Conservation (phyloP, 64 coral and sea anemone genomes). For the Dendrophyllia cribrosa region DNA sequence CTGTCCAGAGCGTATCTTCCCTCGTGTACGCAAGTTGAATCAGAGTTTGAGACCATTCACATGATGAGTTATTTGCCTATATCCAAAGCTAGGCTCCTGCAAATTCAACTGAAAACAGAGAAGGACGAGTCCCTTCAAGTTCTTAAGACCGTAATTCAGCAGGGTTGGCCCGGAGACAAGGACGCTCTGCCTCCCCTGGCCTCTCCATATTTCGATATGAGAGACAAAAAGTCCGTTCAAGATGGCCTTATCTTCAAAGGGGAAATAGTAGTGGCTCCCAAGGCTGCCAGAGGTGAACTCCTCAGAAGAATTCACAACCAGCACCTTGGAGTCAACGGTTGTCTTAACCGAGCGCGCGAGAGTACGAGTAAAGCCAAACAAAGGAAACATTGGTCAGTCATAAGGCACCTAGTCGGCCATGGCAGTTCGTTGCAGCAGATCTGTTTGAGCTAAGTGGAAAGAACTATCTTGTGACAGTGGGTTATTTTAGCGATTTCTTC, state of each 20-base stretch:
- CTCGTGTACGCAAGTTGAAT: not conserved
- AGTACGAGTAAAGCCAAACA: not conserved
- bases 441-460: not conserved
- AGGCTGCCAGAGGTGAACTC: not conserved
- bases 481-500: not conserved
- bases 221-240: not conserved
- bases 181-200: not conserved
- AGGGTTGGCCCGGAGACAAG: not conserved
- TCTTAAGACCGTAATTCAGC: not conserved
- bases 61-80: not conserved
- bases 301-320: not conserved
- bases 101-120: not conserved
- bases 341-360: not conserved
- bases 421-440: not conserved
- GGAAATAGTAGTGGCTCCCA: not conserved
- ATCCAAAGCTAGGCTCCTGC: not conserved
- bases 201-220: not conserved
- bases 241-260: slow-evolving; percentile 13
- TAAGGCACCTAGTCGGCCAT: not conserved
- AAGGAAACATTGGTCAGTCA: not conserved
- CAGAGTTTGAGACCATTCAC: not conserved
- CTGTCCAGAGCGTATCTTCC: not conserved
- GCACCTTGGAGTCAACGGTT: slow-evolving; percentile 22
- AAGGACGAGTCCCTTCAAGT: not conserved
- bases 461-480: too few relatives aligned